phyloP scores from a whole-genome alignment of 2,797 vertebrate species.

The Oreonectes daqikongensis region DNA sequence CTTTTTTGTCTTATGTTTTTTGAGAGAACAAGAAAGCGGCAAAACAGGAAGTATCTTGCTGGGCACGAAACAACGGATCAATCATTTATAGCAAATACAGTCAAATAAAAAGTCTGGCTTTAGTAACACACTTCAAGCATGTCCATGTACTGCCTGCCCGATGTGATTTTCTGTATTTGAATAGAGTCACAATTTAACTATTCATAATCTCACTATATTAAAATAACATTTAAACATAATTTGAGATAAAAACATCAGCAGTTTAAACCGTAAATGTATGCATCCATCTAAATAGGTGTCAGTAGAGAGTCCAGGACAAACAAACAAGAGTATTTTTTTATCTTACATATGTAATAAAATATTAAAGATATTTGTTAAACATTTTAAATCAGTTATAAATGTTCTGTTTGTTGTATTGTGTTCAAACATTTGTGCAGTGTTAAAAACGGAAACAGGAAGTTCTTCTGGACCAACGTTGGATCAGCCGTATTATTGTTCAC shows the following conservation, averaged over 20 bases:
- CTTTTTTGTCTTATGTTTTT: conserved; percentile 56
- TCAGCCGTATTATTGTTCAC: no score
- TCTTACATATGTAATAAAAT: neutral
- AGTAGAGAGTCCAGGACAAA: no score
- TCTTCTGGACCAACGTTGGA: no score
- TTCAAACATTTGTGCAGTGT: no score
- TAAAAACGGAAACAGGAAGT: no score
- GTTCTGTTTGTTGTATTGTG: no score
- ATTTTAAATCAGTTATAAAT: no score
- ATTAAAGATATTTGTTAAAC: no score
- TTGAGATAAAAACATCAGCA: neutral
- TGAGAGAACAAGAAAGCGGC: conserved; percentile 57
- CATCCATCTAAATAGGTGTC: neutral
- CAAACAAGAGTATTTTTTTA: neutral
- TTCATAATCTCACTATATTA: neutral
- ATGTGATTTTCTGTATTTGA: conserved; percentile 47
- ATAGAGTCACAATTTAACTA: conserved; percentile 33
- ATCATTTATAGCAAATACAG: conserved; percentile 45
- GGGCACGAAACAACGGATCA: conserved; percentile 56
- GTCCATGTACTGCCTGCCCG: conserved; percentile 44
- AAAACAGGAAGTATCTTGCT: conserved; percentile 74
- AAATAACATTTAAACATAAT: neutral
- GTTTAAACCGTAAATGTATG: neutral
- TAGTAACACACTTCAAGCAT: conserved; percentile 31
- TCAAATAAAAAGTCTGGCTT: conserved; percentile 21